These are phyloP conservation scores for Grammomys surdaster DNA, from an alignment of 2,113 vertebrate genomes.

Conservation along the genomic window DNA sequence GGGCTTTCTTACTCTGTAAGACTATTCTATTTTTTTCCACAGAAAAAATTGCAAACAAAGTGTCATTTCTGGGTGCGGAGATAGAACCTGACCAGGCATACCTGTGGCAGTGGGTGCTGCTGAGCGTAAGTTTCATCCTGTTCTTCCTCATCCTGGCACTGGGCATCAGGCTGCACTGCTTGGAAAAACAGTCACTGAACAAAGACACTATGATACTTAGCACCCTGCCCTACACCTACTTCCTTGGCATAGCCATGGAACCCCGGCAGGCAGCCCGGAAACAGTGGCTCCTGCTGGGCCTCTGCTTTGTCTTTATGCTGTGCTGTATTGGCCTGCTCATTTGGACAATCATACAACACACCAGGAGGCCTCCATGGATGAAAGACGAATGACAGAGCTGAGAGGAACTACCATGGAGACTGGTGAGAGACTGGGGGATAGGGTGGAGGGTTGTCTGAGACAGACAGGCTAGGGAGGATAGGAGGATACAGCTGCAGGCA, in stretches of 20 bases:
- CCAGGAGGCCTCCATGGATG: neutral
- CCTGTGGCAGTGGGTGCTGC: constrained; percentile 90
- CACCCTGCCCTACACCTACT: neutral
- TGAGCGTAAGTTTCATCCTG: constrained; percentile 87
- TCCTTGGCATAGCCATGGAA: constrained; percentile 55
- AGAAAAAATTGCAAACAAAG: constrained; percentile 62
- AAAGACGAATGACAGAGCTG: neutral
- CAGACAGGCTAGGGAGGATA: neutral
- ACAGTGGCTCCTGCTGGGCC: constrained; percentile 67
- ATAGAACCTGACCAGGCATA: constrained; percentile 81
- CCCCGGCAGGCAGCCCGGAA: neutral
- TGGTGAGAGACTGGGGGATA: constrained; percentile 1
- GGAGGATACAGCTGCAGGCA: too few species aligned
- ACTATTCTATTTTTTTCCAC: neutral
- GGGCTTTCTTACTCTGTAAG: constrained; percentile 7
- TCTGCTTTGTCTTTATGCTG: constrained; percentile 46
- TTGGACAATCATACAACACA: neutral
- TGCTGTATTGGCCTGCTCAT: neutral
- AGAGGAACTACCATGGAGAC: constrained; percentile 13
- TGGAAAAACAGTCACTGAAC: constrained; percentile 56
- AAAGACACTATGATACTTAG: neutral
- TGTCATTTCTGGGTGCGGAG: constrained; percentile 90
- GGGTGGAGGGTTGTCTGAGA: neutral
- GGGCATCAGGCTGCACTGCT: constrained; percentile 56
- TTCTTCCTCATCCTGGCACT: constrained; percentile 86